Evolutionary conservation across 1,140 invertebrate species (phyloP).

Genomic region (Metaphire vulgaris): DNA sequence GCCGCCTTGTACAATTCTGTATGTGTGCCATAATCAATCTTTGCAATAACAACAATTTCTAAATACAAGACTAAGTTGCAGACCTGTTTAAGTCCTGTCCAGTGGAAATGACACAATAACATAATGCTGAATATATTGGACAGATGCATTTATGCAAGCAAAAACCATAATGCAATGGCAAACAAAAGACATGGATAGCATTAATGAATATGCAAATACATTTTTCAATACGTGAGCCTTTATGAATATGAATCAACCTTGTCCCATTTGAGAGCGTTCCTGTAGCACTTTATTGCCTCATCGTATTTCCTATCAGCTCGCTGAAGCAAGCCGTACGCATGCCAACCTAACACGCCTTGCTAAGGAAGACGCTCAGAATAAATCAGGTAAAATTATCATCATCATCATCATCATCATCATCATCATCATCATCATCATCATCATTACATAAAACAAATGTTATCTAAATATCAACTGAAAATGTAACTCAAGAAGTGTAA

Average conservation of each 20-base stretch:
- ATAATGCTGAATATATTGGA: background rate
- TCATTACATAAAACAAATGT: background rate
- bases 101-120: background rate
- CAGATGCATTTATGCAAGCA: background rate
- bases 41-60: too few relatives aligned
- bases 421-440: background rate
- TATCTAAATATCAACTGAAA: background rate
- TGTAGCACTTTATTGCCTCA: slow-evolving; percentile 98
- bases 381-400: slow-evolving; percentile 10
- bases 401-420: background rate
- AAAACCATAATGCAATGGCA: background rate
- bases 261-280: slow-evolving; percentile 98
- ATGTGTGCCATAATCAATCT: too few relatives aligned
- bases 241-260: slow-evolving; percentile 56
- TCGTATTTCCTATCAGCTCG: slow-evolving; percentile 98
- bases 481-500: background rate
- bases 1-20: too few relatives aligned
- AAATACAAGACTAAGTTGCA: too few relatives aligned
- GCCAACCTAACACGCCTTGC: slow-evolving; percentile 64
- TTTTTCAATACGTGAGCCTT: background rate
- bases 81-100: background rate
- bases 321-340: slow-evolving; percentile 89
- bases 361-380: slow-evolving; percentile 20
- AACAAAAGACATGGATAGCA: background rate
- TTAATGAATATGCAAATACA: background rate